These are phyloP conservation scores for Dicentrarchus labrax DNA, from an alignment of 2,113 vertebrate genomes.

Conservation along the genomic window DNA sequence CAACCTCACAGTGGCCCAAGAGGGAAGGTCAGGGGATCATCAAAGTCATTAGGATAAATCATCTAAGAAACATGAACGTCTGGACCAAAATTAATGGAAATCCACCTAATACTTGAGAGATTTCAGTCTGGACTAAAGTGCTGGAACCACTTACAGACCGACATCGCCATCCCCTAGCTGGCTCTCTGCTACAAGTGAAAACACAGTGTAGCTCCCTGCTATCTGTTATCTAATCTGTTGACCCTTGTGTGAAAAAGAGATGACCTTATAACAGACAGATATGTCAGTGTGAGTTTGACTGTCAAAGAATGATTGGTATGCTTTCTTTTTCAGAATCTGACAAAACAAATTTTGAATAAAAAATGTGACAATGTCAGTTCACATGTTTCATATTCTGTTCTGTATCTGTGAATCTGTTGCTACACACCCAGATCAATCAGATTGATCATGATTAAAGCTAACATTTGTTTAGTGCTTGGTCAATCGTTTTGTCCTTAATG, in stretches of 20 bases:
- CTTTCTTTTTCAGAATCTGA: no score
- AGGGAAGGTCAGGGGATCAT: no score
- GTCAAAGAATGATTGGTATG: not conserved
- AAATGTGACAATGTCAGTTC: not conserved
- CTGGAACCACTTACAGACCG: no score
- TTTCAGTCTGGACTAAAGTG: not conserved
- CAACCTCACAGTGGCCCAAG: no score
- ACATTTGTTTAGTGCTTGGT: not conserved
- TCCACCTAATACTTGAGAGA: not conserved
- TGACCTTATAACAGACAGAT: not conserved
- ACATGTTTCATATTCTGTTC: no score
- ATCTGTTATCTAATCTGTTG: not conserved
- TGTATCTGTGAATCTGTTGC: not conserved
- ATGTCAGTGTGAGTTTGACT: not conserved
- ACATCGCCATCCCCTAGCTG: not conserved
- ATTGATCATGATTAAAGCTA: not conserved
- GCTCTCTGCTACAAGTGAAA: not conserved
- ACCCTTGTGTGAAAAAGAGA: not conserved
- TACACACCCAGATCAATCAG: not conserved
- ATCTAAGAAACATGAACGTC: not conserved
- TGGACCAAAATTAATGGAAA: not conserved
- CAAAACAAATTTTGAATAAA: not conserved
- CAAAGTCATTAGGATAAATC: no score
- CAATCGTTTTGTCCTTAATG: no score
- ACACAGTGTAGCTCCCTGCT: not conserved